Percentiles rank a stretch among this genome's conserved stretches.
These are phyloP conservation scores for Chaenocephalus aceratus DNA, from an alignment of 2,113 vertebrate species.

Conservation along the genomic window DNA sequence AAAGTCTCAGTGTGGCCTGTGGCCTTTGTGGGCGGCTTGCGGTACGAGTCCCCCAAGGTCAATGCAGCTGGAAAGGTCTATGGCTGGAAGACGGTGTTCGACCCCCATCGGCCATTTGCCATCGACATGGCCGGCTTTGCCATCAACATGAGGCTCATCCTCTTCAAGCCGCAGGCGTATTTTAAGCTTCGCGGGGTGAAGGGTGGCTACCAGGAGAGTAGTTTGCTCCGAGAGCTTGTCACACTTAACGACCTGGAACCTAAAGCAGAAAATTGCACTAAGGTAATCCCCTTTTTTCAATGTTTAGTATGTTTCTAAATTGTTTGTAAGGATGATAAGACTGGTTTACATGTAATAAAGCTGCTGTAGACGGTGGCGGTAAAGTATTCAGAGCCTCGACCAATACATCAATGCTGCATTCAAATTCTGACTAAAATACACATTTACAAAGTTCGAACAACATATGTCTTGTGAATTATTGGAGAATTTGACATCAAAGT, in stretches of 20 bases:
- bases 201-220: slow-evolving; percentile 98
- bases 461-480: not conserved
- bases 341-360: not conserved
- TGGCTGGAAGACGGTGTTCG: slow-evolving; percentile 98
- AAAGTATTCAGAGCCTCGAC: not conserved
- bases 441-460: not conserved
- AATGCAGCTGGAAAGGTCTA: slow-evolving; percentile 97
- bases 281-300: slow-evolving; percentile 82
- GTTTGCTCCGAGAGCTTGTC: slow-evolving; percentile 95
- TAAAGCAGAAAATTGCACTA: slow-evolving; percentile 99
- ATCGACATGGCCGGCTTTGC: slow-evolving; percentile 99
- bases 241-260: slow-evolving; percentile 97
- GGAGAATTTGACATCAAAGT: not conserved
- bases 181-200: slow-evolving; percentile 98
- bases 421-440: too few species aligned
- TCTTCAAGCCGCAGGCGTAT: slow-evolving; percentile 96
- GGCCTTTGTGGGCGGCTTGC: slow-evolving; percentile 95
- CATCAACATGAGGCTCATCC: slow-evolving; percentile 94
- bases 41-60: slow-evolving; percentile 96
- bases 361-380: not conserved
- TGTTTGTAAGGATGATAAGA: slow-evolving; percentile 7
- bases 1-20: slow-evolving; percentile 98
- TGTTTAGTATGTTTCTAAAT: slow-evolving; percentile 8
- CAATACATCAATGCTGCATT: too few species aligned
- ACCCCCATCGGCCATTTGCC: slow-evolving; percentile 96